Evolutionary conservation across 2,888 invertebrate genomes (phyloP).

Genomic region (Macrosoma leucophasiata): DNA sequence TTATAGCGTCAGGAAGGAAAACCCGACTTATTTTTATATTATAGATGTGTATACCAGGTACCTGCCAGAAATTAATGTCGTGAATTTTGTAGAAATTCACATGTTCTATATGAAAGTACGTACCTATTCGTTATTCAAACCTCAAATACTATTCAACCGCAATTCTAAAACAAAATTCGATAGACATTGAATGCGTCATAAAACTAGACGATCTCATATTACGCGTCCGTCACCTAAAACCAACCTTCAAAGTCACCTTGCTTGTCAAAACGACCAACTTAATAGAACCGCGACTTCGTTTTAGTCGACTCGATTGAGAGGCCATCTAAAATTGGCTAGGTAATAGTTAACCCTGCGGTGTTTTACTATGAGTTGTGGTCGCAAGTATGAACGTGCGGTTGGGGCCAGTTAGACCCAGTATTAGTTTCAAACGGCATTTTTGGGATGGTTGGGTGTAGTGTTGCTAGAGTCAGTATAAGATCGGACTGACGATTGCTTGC

Average conservation of each 20-base stretch:
- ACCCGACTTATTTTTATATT: too few species aligned
- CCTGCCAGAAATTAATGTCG: conserved; percentile 1
- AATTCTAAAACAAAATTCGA: conserved; percentile 29
- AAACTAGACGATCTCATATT: conserved; percentile 33
- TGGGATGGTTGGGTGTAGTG: conserved; percentile 47
- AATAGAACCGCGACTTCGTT: too few species aligned
- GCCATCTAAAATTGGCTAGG: too few species aligned
- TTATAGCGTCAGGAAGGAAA: too few species aligned
- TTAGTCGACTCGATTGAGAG: too few species aligned
- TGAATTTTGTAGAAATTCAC: background rate
- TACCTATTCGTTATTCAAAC: conserved; percentile 9
- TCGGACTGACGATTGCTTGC: conserved; percentile 35
- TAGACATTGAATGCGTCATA: conserved; percentile 29
- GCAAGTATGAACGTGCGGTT: conserved; percentile 47
- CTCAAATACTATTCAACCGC: conserved; percentile 23
- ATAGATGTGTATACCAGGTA: too few species aligned
- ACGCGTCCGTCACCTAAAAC: conserved; percentile 30
- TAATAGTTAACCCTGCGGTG: too few species aligned
- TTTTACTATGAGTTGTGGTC: conserved; percentile 30
- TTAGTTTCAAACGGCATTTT: conserved; percentile 53
- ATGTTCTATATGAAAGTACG: background rate
- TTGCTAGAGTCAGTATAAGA: conserved; percentile 32
- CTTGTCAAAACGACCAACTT: too few species aligned
- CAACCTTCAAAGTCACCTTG: conserved; percentile 37
- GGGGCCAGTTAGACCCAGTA: conserved; percentile 47